Percentiles rank a stretch among this genome's conserved stretches.
These are phyloP conservation scores for Tolypeutes matacus DNA, from an alignment of 2,797 vertebrate species.

Conservation along the genomic window DNA sequence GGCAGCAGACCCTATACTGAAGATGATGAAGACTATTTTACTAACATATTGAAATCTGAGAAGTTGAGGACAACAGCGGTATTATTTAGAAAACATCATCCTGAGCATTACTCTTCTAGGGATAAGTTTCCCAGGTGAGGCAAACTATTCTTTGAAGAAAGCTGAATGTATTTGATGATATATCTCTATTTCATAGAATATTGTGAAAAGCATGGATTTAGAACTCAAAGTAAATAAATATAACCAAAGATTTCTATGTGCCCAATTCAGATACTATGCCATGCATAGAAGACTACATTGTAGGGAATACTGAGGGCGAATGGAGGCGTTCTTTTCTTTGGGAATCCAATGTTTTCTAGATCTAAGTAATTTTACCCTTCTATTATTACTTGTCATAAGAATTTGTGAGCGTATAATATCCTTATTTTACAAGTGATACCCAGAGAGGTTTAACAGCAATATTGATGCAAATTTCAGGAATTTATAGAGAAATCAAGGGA, in stretches of 20 bases:
- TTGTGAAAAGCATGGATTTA: neutral
- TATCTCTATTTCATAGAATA: no score
- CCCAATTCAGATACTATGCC: neutral
- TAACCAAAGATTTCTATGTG: neutral
- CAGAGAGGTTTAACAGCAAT: neutral
- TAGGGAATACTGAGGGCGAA: neutral
- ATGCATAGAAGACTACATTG: no score
- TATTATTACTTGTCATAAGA: no score
- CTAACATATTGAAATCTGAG: neutral
- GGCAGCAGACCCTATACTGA: no score
- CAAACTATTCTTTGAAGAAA: neutral
- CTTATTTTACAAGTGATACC: neutral
- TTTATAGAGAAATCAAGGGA: neutral
- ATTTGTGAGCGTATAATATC: neutral
- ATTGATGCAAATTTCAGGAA: no score
- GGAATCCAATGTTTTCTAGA: neutral
- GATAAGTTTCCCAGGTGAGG: neutral
- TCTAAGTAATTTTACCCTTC: no score
- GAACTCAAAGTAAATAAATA: neutral
- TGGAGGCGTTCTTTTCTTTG: neutral
- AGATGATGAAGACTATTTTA: no score
- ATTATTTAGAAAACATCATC: accelerated
- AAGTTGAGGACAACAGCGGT: accelerated
- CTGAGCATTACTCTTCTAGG: accelerated
- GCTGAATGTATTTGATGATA: neutral